These are phyloP conservation scores for Sphinx pinastri DNA, from an alignment of 2,888 invertebrate genomes.

Conservation along the genomic window DNA sequence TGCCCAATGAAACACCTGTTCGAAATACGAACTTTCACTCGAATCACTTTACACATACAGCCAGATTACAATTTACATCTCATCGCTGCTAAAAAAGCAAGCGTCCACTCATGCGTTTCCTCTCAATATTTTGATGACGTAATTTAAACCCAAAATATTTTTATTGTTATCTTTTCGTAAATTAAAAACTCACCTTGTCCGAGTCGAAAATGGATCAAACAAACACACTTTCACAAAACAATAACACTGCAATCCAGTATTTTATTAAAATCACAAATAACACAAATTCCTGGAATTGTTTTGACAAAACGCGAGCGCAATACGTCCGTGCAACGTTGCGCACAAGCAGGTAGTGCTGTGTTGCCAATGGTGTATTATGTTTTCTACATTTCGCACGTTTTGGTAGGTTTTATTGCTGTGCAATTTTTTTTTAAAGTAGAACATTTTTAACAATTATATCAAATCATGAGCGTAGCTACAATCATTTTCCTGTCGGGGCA, in stretches of 20 bases:
- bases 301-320: not conserved
- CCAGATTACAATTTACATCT: not conserved
- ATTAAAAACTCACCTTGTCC: conserved; percentile 2
- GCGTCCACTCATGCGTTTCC: not conserved
- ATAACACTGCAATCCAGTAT: conserved; percentile 6
- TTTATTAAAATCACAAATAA: not conserved
- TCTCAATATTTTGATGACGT: not conserved
- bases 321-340: not conserved
- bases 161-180: too few species aligned
- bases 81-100: not conserved
- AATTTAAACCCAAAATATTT: not conserved
- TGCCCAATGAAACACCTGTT: not conserved
- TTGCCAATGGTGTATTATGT: not conserved
- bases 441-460: too few species aligned
- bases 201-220: not conserved
- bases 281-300: not conserved
- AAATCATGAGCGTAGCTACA: too few species aligned
- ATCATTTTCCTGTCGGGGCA: too few species aligned
- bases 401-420: not conserved
- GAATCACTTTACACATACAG: not conserved
- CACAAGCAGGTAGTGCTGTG: not conserved
- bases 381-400: not conserved
- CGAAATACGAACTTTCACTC: not conserved
- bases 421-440: not conserved
- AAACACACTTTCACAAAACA: not conserved